Evolutionary conservation across 2,113 vertebrate genomes (phyloP).

Genomic region (Shinisaurus crocodilurus): DNA sequence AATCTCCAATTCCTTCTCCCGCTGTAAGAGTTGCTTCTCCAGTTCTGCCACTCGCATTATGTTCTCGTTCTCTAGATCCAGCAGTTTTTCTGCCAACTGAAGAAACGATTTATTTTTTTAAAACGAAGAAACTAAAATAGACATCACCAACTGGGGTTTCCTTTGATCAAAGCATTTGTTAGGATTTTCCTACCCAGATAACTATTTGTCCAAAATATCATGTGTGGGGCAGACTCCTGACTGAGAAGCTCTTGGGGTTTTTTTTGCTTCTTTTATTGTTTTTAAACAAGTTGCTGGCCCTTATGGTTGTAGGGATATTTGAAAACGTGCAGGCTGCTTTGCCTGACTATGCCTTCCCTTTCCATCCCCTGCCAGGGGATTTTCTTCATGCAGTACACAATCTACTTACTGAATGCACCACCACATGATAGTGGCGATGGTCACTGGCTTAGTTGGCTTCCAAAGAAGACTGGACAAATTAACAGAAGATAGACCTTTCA

Average conservation of each 20-base stretch:
- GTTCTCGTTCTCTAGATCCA: slow-evolving; percentile 96
- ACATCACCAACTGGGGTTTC: neutral
- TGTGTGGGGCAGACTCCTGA: neutral
- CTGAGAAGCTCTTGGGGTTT: neutral
- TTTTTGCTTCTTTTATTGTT: neutral
- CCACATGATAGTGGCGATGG: neutral
- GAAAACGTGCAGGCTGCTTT: neutral
- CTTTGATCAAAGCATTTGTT: neutral
- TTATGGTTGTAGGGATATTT: neutral
- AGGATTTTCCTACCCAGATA: neutral
- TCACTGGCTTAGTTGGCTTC: neutral
- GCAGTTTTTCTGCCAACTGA: slow-evolving; percentile 93
- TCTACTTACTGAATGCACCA: neutral
- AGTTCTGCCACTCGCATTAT: slow-evolving; percentile 96
- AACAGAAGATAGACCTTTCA: neutral
- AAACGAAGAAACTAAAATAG: neutral
- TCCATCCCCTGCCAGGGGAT: neutral
- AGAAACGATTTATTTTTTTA: neutral
- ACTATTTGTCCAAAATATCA: neutral
- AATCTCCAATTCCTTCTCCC: slow-evolving; percentile 89
- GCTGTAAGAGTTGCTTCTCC: slow-evolving; percentile 91
- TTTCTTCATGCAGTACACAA: neutral
- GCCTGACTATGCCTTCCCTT: no score
- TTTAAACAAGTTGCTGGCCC: neutral
- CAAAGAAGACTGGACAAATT: neutral